These are phyloP conservation scores for Drosophila auraria DNA, from an alignment of 1,140 invertebrate species.

Conservation along the genomic window DNA sequence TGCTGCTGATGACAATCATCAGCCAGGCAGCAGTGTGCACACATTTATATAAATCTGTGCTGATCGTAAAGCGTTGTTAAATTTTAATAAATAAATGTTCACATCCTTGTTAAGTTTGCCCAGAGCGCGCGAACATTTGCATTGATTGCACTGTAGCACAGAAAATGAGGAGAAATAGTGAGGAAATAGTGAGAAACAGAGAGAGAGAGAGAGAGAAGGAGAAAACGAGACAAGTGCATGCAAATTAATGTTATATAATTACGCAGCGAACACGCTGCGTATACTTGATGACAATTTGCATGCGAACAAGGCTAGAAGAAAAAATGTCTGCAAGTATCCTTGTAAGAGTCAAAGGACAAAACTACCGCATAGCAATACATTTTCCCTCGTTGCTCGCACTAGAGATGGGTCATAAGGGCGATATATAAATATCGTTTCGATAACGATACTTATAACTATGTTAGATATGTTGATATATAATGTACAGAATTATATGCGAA, in stretches of 20 bases:
- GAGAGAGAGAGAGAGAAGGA: not conserved
- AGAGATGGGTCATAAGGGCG: not conserved
- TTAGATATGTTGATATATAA: too few relatives aligned
- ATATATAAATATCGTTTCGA: not conserved
- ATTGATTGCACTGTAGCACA: constrained; percentile 60
- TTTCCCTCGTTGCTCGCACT: not conserved
- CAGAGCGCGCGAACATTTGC: constrained; percentile 44
- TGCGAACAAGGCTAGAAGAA: constrained; percentile 46
- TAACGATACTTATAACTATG: too few relatives aligned
- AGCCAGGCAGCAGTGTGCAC: constrained; percentile 8
- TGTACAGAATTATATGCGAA: too few relatives aligned
- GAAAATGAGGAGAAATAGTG: constrained; percentile 13
- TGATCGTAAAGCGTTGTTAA: constrained; percentile 83
- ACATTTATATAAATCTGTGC: constrained; percentile 75
- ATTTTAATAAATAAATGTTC: constrained; percentile 84
- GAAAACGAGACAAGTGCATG: constrained; percentile 47
- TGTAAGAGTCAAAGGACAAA: constrained; percentile 73
- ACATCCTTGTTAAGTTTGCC: constrained; percentile 78
- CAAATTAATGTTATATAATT: constrained; percentile 79
- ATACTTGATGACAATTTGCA: constrained; percentile 72
- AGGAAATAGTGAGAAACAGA: not conserved
- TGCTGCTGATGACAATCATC: constrained; percentile 26
- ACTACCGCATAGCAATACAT: constrained; percentile 54
- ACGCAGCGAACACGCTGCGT: constrained; percentile 54
- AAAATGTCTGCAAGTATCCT: constrained; percentile 36